A percentile compares a stretch with the other conserved stretches of the same genome.
Evolutionary conservation across 2,888 invertebrate species (phyloP).

Genomic region (Furcula furcula): DNA sequence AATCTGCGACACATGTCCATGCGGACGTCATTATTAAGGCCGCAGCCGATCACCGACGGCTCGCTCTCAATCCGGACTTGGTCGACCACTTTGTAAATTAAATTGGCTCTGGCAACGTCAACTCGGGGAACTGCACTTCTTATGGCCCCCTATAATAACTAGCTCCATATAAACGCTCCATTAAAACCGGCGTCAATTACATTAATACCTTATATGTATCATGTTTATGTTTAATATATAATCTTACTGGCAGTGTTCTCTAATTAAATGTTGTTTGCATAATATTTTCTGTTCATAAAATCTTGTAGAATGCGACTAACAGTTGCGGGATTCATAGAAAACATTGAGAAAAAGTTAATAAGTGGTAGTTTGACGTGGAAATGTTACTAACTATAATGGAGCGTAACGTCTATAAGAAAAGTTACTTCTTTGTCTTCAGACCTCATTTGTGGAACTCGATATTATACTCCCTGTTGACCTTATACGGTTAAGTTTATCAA

Average conservation of each 20-base stretch:
- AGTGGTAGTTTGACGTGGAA: constrained; percentile 29
- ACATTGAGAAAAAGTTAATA: constrained; percentile 38
- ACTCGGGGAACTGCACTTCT: constrained; percentile 65
- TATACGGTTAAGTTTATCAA: no score
- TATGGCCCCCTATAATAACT: constrained; percentile 66
- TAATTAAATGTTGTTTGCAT: constrained; percentile 68
- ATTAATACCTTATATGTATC: constrained; percentile 67
- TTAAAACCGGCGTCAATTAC: constrained; percentile 76
- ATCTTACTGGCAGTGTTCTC: constrained; percentile 51
- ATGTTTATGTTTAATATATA: constrained; percentile 60
- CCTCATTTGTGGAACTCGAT: no score
- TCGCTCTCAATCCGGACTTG: constrained; percentile 57
- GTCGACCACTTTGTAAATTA: constrained; percentile 76
- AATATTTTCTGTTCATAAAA: constrained; percentile 56
- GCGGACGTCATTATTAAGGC: constrained; percentile 56
- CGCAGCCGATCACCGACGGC: constrained; percentile 38
- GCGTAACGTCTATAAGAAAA: constrained; percentile 7
- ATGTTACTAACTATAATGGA: constrained; percentile 17
- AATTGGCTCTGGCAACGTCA: constrained; percentile 64
- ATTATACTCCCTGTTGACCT: no score
- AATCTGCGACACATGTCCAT: constrained; percentile 51
- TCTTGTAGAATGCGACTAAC: constrained; percentile 56
- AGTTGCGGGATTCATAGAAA: constrained; percentile 45
- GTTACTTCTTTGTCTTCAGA: neutral
- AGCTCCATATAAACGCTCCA: constrained; percentile 63